Conservation (phyloP, 2,113 vertebrate genomes). For the Donacobius atricapilla region DNA sequence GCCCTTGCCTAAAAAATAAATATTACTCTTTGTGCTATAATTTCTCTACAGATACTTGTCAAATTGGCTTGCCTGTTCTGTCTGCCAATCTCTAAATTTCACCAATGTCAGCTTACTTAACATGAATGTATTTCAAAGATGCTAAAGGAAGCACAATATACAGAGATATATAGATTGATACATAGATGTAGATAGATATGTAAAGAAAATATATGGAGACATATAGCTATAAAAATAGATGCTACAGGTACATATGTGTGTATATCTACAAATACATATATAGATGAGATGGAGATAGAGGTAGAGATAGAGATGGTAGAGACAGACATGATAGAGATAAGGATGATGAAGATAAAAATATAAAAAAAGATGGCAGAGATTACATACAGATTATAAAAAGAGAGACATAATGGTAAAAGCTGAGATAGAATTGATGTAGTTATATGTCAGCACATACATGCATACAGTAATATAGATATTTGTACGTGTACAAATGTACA, state of each 20-base stretch:
- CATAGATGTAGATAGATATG: too few species aligned
- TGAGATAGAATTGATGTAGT: background rate
- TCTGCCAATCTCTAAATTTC: background rate
- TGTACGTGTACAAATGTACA: too few species aligned
- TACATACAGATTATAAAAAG: background rate
- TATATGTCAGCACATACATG: background rate
- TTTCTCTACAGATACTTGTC: background rate
- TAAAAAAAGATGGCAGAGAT: too few species aligned
- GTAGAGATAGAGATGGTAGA: background rate
- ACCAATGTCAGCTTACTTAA: background rate
- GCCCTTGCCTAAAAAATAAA: background rate
- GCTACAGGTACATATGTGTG: accelerated
- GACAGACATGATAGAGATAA: background rate
- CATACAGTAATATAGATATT: background rate
- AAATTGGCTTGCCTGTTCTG: background rate
- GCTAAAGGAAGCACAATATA: background rate
- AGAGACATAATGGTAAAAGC: background rate
- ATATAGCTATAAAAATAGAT: background rate
- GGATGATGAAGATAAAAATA: background rate
- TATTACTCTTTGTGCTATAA: background rate
- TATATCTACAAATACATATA: too few species aligned
- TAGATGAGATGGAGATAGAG: background rate
- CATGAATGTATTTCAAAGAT: background rate
- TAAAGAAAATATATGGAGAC: background rate
- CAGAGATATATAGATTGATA: background rate